Evolutionary conservation across 2,888 invertebrate species (phyloP).

Genomic region (Adineta ricciae): DNA sequence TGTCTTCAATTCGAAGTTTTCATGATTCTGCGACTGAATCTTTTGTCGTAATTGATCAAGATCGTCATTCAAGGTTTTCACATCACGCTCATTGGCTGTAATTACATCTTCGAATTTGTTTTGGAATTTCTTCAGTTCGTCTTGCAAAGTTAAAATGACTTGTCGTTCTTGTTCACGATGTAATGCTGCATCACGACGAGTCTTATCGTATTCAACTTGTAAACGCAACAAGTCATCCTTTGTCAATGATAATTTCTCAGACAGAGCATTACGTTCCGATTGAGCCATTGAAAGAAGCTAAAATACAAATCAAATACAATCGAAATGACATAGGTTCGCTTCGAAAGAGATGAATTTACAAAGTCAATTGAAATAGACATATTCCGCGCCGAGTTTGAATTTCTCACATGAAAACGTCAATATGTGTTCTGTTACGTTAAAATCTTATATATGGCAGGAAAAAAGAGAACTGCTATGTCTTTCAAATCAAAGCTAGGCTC

Average conservation of each 20-base stretch:
- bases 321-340: neutral
- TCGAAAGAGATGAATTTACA: neutral
- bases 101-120: constrained; percentile 54
- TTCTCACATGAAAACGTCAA: too few relatives aligned
- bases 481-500: too few relatives aligned
- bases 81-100: constrained; percentile 58
- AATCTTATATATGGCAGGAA: too few relatives aligned
- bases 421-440: too few relatives aligned
- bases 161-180: constrained; percentile 71
- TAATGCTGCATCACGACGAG: constrained; percentile 66
- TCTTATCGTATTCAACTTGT: constrained; percentile 58
- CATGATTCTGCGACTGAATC: constrained; percentile 51
- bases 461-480: too few relatives aligned
- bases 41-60: constrained; percentile 46
- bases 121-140: constrained; percentile 67
- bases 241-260: constrained; percentile 68
- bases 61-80: constrained; percentile 45
- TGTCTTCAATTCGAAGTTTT: constrained; percentile 66
- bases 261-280: constrained; percentile 78
- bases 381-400: constrained; percentile 50
- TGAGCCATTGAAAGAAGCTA: constrained; percentile 55
- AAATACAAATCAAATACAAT: neutral
- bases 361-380: neutral
- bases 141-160: constrained; percentile 64
- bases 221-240: constrained; percentile 63